Conservation (phyloP, 2,113 vertebrate species). For the Chloroceryle aenea region DNA sequence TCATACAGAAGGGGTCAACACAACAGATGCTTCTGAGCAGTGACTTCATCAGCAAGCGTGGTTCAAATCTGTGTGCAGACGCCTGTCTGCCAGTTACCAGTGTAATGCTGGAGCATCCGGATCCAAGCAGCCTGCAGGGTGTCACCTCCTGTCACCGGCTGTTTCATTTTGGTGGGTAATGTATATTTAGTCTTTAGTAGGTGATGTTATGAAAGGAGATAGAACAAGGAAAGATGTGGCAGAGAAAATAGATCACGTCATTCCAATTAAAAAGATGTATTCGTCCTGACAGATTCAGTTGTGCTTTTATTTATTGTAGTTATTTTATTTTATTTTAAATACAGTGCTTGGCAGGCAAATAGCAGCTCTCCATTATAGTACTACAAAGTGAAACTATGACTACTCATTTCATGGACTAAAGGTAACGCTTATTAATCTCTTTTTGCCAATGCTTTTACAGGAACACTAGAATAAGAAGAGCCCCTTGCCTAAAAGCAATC, state of each 20-base stretch:
- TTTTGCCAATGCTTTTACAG: not conserved
- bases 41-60: not conserved
- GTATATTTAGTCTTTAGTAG: not conserved
- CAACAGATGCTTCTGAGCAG: not conserved
- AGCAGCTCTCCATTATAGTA: not conserved
- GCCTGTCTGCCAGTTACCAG: not conserved
- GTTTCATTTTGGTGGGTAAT: not conserved
- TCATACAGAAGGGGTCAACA: not conserved
- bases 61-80: not conserved
- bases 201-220: not conserved
- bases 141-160: not conserved
- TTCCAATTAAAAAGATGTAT: not conserved
- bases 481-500: not conserved
- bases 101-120: not conserved
- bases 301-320: not conserved
- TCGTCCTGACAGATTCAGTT: not conserved
- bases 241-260: not conserved
- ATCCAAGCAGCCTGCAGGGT: not conserved
- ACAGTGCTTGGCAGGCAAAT: not conserved
- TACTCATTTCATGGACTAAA: not conserved
- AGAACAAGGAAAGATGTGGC: not conserved
- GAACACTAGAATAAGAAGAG: not conserved
- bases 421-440: not conserved
- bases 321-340: not conserved
- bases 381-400: not conserved